Evolutionary conservation across 2,797 vertebrate genomes (phyloP).

Genomic region (Poeciliopsis paucimaculata): DNA sequence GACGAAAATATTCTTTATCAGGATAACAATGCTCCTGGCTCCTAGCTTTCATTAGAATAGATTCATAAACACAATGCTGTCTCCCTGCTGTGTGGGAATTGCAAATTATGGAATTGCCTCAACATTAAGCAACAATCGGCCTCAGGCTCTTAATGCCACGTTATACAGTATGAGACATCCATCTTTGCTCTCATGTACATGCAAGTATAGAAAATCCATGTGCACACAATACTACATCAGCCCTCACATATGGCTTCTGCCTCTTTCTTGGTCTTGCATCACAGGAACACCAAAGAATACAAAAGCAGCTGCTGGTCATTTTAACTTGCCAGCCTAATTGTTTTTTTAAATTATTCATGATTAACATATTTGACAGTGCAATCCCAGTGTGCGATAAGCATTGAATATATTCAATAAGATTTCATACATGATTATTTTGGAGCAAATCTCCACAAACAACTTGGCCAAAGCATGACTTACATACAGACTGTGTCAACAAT

Average conservation of each 20-base stretch:
- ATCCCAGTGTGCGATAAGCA: constrained; percentile 36
- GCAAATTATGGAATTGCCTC: constrained; percentile 29
- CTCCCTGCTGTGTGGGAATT: constrained; percentile 26
- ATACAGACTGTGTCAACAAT: constrained; percentile 47
- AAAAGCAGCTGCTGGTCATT: constrained; percentile 48
- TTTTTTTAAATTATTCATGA: constrained; percentile 67
- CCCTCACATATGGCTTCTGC: constrained; percentile 1
- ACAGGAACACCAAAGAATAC: constrained; percentile 26
- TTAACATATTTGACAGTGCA: constrained; percentile 58
- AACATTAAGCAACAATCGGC: constrained; percentile 26
- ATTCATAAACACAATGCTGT: constrained; percentile 32
- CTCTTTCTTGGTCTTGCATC: background rate
- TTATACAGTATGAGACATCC: constrained; percentile 18
- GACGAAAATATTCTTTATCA: constrained; percentile 22
- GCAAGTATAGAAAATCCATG: constrained; percentile 17
- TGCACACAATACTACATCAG: constrained; percentile 7
- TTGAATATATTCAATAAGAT: constrained; percentile 54
- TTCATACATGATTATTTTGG: constrained; percentile 49
- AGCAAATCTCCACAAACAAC: constrained; percentile 31
- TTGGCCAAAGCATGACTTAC: constrained; percentile 53
- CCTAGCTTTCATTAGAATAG: constrained; percentile 41
- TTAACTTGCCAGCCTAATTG: constrained; percentile 34
- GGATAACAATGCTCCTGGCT: constrained; percentile 27
- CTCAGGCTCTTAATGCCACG: constrained; percentile 20
- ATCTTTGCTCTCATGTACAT: constrained; percentile 22